Base-by-base conservation (phyloP, 2,888 invertebrate genomes). In the Julus scanicus region DNA sequence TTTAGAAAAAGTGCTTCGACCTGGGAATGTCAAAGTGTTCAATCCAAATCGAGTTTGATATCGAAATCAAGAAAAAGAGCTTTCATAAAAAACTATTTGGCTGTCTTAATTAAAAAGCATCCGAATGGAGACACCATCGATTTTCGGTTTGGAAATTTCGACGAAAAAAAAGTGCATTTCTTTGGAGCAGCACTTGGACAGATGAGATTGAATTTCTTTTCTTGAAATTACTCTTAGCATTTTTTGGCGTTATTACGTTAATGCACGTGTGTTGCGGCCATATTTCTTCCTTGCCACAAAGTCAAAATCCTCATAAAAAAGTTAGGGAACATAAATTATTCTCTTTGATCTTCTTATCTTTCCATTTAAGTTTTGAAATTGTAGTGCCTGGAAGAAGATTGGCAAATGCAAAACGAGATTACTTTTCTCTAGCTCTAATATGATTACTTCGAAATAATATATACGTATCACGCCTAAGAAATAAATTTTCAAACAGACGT, bases 361-460 rank as follows among this genome's bases (percentile, higher is more conserved):
- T 15, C 63, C 15, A 15, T 63, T 71, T 29, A 71, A 71, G 29
- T 71, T 71, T 29, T 29, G 29, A 29, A 71, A 29, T 20, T 71
- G 11, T 29, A 29, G 71, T 9, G 71, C 29, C 9, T 0, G 71
- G 13, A 20, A 71, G 71, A 71, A 71, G 29, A 71, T 71, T 71
- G 71, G 71, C 71, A 71, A 71, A 71, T 71, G 71, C 71, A 71
- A 71, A 71, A 71, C 71, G 71, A 71, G 71, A 71, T 71, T 71
- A 29, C 71, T 71, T 71, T 44, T 71, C 29, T 71, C 29, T 71
- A 11, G 71, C 20, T 71, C 20, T 71, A 71, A 71, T 71, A 71
- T 71, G 71, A 71, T 71, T 71, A 71, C 71, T 71, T 71, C 71
- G 71, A 71, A 71, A 71, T 71, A 71, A n/a, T n/a, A n/a, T n/a